Evolutionary conservation across 2,797 vertebrate species (phyloP), one percentile per base, ranked within the genome.

Genomic region (Menidia menidia): DNA sequence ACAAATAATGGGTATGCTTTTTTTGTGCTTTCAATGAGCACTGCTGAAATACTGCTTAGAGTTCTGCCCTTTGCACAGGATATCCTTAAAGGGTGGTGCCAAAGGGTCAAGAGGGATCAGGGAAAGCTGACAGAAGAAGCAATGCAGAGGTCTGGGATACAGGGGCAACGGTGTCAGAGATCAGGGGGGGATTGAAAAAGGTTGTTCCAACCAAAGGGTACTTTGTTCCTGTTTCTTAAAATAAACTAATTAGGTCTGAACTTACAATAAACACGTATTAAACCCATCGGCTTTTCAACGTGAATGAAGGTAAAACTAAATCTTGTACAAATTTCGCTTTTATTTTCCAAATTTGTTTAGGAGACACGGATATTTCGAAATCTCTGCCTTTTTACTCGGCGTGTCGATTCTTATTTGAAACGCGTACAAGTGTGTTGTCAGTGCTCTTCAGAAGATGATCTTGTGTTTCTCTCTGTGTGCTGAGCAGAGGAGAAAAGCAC

Each of bases 401-500:
- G 14, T 51, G 18, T 31, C 13, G 18, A 44, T 54, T 54, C 25
- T 45, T 15, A 30, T 16, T 31, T 35, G 25, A 8, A 66, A 13
- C 14, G 19, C 25, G 41, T 32, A 65, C n/a, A 31, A 48, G 35
- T 25, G 15, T 25, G 2, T 13, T 51, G 10, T 25, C 11, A 12
- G 25, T 30, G 2, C 31, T 45, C 44, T 54, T 44, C 70, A 13
- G 56, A 60, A 62, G 41, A 54, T 57, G 66, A 60, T 54, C 33
- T 55, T 57, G 33, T 64, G 47, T 61, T 72, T 64, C 52, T 69
- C 57, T 53, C 43, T 44, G 63, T 77, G 65, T 56, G 45, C 18
- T 79, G 64, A 19, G 12, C 52, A 83, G 50, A 84, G 57, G 71
- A 81, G 81, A 73, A 69, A 15, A 74, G 73, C 83, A 87, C 81